phyloP scores from a whole-genome alignment of 2,888 invertebrate species.

The Pseudoips prasinana region DNA sequence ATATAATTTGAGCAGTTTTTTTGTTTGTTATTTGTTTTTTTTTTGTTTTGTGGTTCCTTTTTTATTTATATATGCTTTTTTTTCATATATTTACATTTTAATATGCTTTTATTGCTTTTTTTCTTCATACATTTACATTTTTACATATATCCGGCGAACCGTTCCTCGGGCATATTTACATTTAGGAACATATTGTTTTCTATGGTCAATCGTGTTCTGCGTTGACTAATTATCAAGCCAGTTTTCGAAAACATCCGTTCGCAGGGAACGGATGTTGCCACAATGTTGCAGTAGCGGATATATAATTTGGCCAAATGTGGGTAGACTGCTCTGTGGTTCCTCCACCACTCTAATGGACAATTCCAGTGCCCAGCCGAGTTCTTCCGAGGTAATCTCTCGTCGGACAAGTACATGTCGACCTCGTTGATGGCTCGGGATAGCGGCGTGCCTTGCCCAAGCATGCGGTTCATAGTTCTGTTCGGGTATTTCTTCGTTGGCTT shows the following conservation, averaged over 20 bases:
- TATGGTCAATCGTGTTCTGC: neutral
- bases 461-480: no score
- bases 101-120: neutral
- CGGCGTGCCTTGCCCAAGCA: conserved; percentile 3
- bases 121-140: neutral
- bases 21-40: no score
- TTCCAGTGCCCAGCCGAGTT: neutral
- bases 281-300: neutral
- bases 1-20: no score
- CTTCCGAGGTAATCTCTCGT: conserved; percentile 1
- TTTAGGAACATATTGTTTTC: neutral
- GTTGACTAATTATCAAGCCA: neutral
- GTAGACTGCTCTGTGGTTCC: neutral
- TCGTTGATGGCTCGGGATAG: conserved; percentile 8
- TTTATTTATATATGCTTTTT: no score
- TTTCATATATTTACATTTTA: neutral
- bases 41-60: no score
- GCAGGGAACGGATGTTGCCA: conserved; percentile 1
- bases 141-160: neutral
- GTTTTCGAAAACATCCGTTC: neutral
- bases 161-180: neutral
- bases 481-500: neutral
- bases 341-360: neutral
- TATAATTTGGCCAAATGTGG: neutral
- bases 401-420: conserved; percentile 6